These are phyloP conservation scores for Lagodon rhomboides DNA, from an alignment of 2,797 vertebrate species.

Conservation along the genomic window DNA sequence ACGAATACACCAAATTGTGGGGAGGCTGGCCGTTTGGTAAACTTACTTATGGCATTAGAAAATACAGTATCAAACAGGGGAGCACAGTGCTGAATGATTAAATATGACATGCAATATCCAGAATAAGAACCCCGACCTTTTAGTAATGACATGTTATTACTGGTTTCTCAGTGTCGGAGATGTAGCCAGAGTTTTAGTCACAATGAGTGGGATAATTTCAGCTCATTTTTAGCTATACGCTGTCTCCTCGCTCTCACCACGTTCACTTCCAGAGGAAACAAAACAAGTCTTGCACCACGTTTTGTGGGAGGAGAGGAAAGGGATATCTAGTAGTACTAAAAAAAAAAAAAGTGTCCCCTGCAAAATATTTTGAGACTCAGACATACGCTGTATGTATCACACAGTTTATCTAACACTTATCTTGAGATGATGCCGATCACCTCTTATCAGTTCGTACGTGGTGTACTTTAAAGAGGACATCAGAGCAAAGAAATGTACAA, in stretches of 20 bases:
- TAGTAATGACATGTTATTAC: conserved; percentile 10
- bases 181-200: conserved; percentile 16
- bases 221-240: not conserved
- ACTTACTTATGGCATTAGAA: not conserved
- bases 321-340: not conserved
- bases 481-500: not conserved
- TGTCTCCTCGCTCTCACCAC: conserved; percentile 6
- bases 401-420: not conserved
- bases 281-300: conserved; percentile 12
- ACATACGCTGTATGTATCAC: not conserved
- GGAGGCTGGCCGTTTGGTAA: not conserved
- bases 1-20: not conserved
- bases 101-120: not conserved
- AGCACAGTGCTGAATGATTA: not conserved
- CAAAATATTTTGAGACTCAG: not conserved
- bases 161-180: conserved; percentile 5
- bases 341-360: not conserved
- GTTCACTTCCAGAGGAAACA: conserved; percentile 11
- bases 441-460: conserved; percentile 1
- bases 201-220: conserved; percentile 18
- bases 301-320: conserved; percentile 1
- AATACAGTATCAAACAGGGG: not conserved
- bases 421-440: not conserved
- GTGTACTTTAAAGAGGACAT: conserved; percentile 1
- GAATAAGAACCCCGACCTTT: conserved; percentile 11